Base-by-base conservation (phyloP, 2,888 invertebrate genomes). In the Achlya flavicornis region DNA sequence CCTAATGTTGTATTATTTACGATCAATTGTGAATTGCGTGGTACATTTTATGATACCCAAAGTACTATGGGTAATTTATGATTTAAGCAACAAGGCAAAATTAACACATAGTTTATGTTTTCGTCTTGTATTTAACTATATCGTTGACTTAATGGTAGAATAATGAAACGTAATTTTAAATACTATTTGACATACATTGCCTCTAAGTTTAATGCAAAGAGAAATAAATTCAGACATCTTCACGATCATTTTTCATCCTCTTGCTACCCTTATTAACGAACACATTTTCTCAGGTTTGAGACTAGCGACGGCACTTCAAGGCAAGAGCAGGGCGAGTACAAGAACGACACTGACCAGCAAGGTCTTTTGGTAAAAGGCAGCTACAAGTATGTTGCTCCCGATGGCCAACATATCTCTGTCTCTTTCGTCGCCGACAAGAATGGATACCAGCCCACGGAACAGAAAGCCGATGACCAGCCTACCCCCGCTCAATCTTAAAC, bases 291-390 rank as follows among this genome's bases (percentile, higher is more conserved):
- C 84, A 94, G 96, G 57, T 96, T 94, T 66, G 96, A 96, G 78
- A 95, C 96, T 4, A 96, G 96, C 76, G 96, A 96, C 74, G 96
- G 96, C 32, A 95, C 95, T 26, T 92, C 94, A 8, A 92, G 95
- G 65, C 94, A 95, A 75, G 96, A 96, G 85, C 94, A 95, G 72
- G 96, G 95, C 0, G 94, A 94, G 63, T 90, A 96, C 75, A 96
- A 96, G 84, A 94, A 94, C 60, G 96, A 95, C 66, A 93, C 93
- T 0, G 96, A 96, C 10, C 95, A 96, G 68, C 95, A 96, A 84
- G 94, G 95, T 11, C 90, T 96, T 0, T 89, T 94, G 0, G 95
- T 96, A 8, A 94, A 93, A 65, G 96, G 96, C 66, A 94, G 95
- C 70, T 95, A 95, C 85, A 94, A 94, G 61, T 96, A 95, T 91